Base-by-base conservation (phyloP, 2,113 vertebrate species). In the Riparia riparia region DNA sequence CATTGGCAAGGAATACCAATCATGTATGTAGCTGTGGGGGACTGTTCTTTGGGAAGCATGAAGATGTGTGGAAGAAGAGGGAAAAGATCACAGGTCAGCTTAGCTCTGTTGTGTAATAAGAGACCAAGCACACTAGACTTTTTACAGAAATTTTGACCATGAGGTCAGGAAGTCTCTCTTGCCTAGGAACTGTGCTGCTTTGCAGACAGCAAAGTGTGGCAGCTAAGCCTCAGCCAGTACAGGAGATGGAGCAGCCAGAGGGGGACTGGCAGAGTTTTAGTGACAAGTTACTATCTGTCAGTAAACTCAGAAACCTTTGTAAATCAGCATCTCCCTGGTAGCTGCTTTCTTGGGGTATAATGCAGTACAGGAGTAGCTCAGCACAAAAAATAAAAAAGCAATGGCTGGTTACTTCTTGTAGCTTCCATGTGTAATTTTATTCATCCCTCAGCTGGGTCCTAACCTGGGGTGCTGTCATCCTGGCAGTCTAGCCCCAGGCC, bases 251-350 rank as follows among this genome's bases (percentile, higher is more conserved):
- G 49, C 39, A 85, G 58, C 60, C 88, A 68, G 94, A 65, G 85
- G 53, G 56, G 53, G 56, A 41, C 86, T 95, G 80, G 89, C 66
- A 57, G 5, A n/a, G 56, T 39, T 91, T 84, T 89, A 82, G 66
- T 49, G 42, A 82, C 81, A 86, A 76, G 90, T 91, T 94, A 45
- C 90, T 74, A 79, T 86, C 89, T 97, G 91, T 93, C 95, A 94
- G 14, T 96, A 95, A 93, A 97, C 90, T 72, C 64, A 69, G 82
- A 95, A 93, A 83, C 87, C 85, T 96, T 89, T 96, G 83, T 91
- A 96, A 97, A 95, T 93, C 5, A 5, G 31, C 87, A 31, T 79
- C 79, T 96, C 76, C 14, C 70, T 82, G 66, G 70, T 86, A 96
- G 89, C 86, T 96, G 90, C 72, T 84, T 84, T 96, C 18, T 16